A percentile compares a stretch with the other conserved stretches of the same genome.
Conservation (phyloP, 2,113 vertebrate genomes). For the Anoura caudifer region DNA sequence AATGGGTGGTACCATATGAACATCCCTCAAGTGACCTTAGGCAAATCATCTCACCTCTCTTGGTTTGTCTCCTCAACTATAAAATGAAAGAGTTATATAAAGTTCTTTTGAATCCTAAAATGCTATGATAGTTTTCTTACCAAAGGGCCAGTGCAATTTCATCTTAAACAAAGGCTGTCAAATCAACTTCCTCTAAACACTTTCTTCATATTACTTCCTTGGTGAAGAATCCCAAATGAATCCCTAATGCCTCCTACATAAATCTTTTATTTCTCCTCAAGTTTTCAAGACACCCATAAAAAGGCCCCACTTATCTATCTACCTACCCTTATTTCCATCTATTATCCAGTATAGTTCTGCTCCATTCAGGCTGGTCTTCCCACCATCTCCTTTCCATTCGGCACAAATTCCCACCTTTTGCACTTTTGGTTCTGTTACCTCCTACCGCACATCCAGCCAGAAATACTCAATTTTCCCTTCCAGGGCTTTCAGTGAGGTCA, state of each 20-base stretch:
- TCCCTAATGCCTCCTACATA: neutral
- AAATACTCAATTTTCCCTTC: neutral
- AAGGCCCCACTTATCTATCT: neutral
- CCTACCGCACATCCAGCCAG: neutral
- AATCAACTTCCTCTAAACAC: neutral
- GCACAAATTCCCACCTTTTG: neutral
- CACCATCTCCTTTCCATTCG: neutral
- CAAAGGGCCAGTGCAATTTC: neutral
- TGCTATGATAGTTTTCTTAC: neutral
- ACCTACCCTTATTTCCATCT: neutral
- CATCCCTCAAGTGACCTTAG: neutral
- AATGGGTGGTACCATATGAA: neutral
- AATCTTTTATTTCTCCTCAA: neutral
- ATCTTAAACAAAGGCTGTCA: constrained; percentile 27
- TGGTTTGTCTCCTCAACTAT: neutral
- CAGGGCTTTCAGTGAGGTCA: neutral
- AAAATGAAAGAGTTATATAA: neutral
- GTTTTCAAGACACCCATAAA: neutral
- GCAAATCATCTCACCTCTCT: neutral
- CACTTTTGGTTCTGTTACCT: neutral
- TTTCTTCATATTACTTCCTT: neutral
- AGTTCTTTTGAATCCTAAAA: neutral
- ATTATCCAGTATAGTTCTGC: neutral
- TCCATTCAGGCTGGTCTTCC: neutral
- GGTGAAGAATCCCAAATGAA: neutral